Evolutionary conservation across 2,797 vertebrate genomes (phyloP).

Genomic region (Lagocephalus sceleratus): DNA sequence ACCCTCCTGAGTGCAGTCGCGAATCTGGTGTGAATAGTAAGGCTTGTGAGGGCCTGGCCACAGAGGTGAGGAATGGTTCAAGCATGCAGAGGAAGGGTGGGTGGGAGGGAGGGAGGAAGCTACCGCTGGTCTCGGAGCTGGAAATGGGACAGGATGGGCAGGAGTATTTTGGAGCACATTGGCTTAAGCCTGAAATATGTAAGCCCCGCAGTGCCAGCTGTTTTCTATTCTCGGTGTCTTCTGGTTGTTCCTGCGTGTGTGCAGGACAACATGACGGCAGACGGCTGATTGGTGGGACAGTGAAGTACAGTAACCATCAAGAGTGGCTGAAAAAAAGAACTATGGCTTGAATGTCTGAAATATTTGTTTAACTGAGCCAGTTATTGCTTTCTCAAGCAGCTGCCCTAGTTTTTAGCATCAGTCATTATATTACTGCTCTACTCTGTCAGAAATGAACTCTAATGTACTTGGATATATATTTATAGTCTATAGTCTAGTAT

Average conservation of each 20-base stretch:
- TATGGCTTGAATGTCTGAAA: no score
- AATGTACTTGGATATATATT: no score
- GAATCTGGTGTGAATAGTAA: constrained; percentile 54
- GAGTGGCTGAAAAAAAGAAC: no score
- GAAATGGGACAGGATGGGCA: constrained; percentile 60
- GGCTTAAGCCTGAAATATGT: constrained; percentile 78
- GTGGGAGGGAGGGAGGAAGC: constrained; percentile 5
- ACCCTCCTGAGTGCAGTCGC: constrained; percentile 52
- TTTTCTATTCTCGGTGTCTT: constrained; percentile 77
- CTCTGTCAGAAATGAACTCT: no score
- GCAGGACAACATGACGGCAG: constrained; percentile 53
- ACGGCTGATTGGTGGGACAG: constrained; percentile 58
- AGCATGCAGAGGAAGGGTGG: constrained; percentile 28
- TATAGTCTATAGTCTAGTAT: no score
- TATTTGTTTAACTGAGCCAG: no score
- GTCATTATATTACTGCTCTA: no score
- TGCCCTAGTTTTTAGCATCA: no score
- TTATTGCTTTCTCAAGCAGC: no score
- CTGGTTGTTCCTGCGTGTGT: constrained; percentile 66
- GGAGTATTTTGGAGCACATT: constrained; percentile 66
- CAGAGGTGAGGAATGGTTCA: constrained; percentile 67
- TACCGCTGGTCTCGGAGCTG: constrained; percentile 55
- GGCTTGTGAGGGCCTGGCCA: constrained; percentile 48
- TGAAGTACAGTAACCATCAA: constrained; percentile 16
- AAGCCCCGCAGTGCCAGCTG: constrained; percentile 77